These are phyloP conservation scores for Litocranius walleri DNA, from an alignment of 2,113 vertebrate genomes.

Conservation along the genomic window DNA sequence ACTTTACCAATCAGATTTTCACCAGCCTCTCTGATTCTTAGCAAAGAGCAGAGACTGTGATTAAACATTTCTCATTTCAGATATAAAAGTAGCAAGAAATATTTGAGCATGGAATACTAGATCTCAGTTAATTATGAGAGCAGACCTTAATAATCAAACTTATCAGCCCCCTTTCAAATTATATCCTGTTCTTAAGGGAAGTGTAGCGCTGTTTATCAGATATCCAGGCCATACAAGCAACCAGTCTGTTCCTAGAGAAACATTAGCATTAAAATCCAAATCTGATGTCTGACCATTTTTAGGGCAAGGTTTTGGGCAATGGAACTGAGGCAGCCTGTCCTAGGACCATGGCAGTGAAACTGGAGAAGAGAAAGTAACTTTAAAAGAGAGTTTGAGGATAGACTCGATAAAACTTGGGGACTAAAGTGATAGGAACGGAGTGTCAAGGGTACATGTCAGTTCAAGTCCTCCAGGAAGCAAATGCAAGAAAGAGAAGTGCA, in stretches of 20 bases:
- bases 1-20: background rate
- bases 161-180: background rate
- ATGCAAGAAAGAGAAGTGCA: background rate
- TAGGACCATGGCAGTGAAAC: background rate
- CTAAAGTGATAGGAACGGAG: background rate
- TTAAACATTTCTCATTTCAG: conserved; percentile 24
- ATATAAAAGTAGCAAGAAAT: conserved; percentile 1
- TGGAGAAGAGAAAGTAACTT: background rate
- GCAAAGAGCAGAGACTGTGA: background rate
- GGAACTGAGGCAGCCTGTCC: background rate
- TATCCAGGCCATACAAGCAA: background rate
- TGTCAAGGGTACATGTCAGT: background rate
- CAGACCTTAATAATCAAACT: background rate
- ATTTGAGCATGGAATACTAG: background rate
- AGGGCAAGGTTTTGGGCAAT: background rate
- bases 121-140: background rate
- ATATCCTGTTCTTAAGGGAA: background rate
- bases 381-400: background rate
- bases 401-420: background rate
- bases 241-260: background rate
- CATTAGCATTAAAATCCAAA: background rate
- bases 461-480: background rate
- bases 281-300: background rate
- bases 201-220: background rate
- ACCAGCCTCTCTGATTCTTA: background rate